Evolutionary conservation across 1,140 invertebrate genomes (phyloP).

Genomic region (Lasaia peninsularis): DNA sequence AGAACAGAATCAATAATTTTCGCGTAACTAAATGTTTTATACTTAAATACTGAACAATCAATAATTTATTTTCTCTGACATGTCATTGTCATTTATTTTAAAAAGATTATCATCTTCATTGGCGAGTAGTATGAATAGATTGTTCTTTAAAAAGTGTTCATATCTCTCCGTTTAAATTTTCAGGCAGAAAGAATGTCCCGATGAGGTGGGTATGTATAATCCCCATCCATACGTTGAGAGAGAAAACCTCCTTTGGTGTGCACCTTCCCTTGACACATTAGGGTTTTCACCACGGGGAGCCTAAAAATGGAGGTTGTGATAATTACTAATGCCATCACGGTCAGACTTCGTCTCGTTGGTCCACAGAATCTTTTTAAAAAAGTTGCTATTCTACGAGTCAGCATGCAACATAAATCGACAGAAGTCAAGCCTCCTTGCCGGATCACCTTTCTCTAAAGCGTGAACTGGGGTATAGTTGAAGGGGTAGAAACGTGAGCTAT

Average conservation of each 20-base stretch:
- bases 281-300: conserved; percentile 10
- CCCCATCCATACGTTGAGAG: conserved; percentile 10
- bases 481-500: no score
- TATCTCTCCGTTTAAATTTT: neutral
- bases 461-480: no score
- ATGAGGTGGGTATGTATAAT: conserved; percentile 6
- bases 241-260: conserved; percentile 12
- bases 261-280: conserved; percentile 5
- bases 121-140: no score
- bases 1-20: neutral
- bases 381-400: no score
- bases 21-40: neutral
- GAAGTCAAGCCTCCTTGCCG: no score
- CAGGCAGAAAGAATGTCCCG: conserved; percentile 7
- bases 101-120: no score
- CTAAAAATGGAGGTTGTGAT: conserved; percentile 9
- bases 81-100: no score
- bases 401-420: no score
- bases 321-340: conserved; percentile 1
- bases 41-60: neutral
- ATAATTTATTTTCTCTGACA: neutral
- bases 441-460: no score
- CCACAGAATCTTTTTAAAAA: no score
- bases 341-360: no score
- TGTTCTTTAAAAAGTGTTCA: no score